These are phyloP conservation scores for Phyllostomus hastatus DNA, from an alignment of 2,113 vertebrate species.

Conservation along the genomic window DNA sequence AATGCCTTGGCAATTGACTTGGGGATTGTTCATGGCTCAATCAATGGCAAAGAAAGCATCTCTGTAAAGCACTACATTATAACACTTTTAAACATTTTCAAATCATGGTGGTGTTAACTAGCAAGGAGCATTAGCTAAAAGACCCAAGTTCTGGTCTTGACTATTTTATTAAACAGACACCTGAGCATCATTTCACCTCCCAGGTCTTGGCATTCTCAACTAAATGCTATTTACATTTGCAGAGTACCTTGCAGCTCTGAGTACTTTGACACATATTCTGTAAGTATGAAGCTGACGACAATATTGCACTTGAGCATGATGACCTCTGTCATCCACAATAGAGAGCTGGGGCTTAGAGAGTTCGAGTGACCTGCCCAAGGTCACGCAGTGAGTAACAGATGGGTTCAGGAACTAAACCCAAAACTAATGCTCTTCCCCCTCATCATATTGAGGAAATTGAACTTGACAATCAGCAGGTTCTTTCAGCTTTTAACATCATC, in stretches of 20 bases:
- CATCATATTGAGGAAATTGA: not conserved
- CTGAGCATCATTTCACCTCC: not conserved
- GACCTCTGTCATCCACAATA: rapidly evolving
- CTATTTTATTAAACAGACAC: not conserved
- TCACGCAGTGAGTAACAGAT: not conserved
- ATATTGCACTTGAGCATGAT: rapidly evolving
- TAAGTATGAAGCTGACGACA: not conserved
- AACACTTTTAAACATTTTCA: not conserved
- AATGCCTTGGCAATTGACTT: not conserved
- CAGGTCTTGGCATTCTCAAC: not conserved
- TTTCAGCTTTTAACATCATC: not conserved
- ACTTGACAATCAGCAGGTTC: not conserved
- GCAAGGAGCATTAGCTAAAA: not conserved
- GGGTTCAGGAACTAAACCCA: not conserved
- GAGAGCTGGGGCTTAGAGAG: not conserved
- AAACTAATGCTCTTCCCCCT: not conserved
- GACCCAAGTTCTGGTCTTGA: not conserved
- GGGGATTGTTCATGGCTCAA: not conserved
- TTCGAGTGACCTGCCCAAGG: not conserved
- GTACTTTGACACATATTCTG: not conserved
- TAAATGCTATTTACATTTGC: not conserved
- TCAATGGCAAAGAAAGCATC: not conserved
- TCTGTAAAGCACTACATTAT: not conserved
- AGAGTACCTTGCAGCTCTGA: not conserved
- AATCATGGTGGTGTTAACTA: not conserved